phyloP scores from a whole-genome alignment of 2,888 invertebrate species.

The Corbicula japonica region DNA sequence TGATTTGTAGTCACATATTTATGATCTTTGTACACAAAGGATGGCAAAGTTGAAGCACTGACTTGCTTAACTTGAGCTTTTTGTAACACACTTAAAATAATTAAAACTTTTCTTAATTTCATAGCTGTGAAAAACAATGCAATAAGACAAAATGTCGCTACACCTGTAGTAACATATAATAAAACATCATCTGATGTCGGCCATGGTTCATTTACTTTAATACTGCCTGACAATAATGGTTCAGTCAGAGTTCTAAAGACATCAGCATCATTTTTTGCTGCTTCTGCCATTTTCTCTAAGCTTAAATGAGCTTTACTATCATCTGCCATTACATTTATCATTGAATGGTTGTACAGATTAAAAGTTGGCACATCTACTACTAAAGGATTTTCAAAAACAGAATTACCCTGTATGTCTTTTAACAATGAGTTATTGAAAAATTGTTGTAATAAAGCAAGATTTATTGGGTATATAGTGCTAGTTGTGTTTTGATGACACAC shows the following conservation, averaged over 20 bases:
- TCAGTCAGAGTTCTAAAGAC: conserved; percentile 21
- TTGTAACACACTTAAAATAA: too few relatives aligned
- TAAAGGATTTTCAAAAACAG: conserved; percentile 24
- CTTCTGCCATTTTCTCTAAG: background rate
- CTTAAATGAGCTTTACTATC: background rate
- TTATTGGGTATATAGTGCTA: conserved; percentile 22
- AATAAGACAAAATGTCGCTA: too few relatives aligned
- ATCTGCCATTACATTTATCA: background rate
- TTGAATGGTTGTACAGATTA: background rate
- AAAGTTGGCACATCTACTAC: conserved; percentile 36
- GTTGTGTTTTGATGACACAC: conserved; percentile 39
- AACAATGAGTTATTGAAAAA: conserved; percentile 21
- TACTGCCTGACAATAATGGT: conserved; percentile 40
- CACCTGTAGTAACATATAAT: too few relatives aligned
- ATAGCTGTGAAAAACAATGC: too few relatives aligned
- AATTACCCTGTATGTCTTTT: conserved; percentile 15
- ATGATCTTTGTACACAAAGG: too few relatives aligned
- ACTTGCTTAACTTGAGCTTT: too few relatives aligned
- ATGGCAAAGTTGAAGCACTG: too few relatives aligned
- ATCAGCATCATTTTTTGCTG: background rate
- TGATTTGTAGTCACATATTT: too few relatives aligned
- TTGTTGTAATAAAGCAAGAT: conserved; percentile 30
- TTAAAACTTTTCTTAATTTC: too few relatives aligned
- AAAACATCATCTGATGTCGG: background rate
- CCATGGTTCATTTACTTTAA: background rate